Percentiles rank a stretch among this genome's conserved stretches.
Evolutionary conservation across 2,797 vertebrate species (phyloP).

Genomic region (Hirundo rustica): DNA sequence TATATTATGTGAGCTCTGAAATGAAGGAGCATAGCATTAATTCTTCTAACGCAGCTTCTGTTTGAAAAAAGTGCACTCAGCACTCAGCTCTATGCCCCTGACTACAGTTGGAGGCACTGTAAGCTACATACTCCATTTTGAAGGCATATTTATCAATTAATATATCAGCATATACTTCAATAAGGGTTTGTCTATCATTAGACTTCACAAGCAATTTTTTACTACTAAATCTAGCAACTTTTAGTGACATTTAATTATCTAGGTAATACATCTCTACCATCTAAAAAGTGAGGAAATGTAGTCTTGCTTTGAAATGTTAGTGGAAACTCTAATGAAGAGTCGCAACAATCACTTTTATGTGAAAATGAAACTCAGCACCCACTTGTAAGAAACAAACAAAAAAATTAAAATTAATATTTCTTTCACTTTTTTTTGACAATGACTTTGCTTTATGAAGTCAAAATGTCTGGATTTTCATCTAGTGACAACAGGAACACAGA

Average conservation of each 20-base stretch:
- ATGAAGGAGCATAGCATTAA: neutral
- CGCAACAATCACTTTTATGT: neutral
- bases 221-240: neutral
- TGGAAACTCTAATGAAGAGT: neutral
- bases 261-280: neutral
- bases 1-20: neutral
- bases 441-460: constrained; percentile 37
- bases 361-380: neutral
- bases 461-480: constrained; percentile 30
- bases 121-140: neutral
- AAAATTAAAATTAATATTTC: neutral
- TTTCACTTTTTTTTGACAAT: constrained; percentile 42
- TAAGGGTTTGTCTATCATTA: neutral
- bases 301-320: neutral
- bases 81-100: neutral
- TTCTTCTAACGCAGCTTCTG: neutral
- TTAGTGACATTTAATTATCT: neutral
- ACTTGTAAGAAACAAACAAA: neutral
- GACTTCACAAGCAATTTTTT: neutral
- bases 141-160: neutral
- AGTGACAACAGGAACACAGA: constrained; percentile 11
- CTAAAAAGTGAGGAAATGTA: neutral
- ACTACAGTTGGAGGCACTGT: neutral
- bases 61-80: neutral
- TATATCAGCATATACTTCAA: neutral